Percentiles rank a stretch among this genome's conserved stretches.
These are phyloP conservation scores for Ichneumoninae sp. DNA, from an alignment of 2,888 invertebrate species.

Conservation along the genomic window DNA sequence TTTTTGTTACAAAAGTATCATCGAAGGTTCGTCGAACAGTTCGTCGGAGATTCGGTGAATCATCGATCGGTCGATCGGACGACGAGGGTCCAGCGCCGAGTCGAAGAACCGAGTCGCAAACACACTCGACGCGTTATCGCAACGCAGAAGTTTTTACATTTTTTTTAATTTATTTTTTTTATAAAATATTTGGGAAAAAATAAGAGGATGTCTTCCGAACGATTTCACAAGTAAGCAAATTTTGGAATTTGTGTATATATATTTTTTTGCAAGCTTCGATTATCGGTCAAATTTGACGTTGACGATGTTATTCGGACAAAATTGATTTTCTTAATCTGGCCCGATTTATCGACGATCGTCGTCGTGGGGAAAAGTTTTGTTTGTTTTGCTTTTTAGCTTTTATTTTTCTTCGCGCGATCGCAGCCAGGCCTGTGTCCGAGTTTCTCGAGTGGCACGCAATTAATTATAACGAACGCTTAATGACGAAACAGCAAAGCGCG, in stretches of 20 bases:
- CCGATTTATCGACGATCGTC: no score
- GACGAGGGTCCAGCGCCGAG: conserved; percentile 14
- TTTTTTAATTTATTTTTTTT: not conserved
- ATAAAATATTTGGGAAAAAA: not conserved
- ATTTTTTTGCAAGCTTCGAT: not conserved
- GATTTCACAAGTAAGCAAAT: conserved; percentile 82
- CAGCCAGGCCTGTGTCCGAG: not conserved
- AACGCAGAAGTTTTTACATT: conserved; percentile 9
- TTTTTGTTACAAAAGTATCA: not conserved
- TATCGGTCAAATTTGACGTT: not conserved
- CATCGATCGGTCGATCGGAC: conserved; percentile 21
- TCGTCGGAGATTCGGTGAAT: not conserved
- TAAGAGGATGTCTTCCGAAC: conserved; percentile 79
- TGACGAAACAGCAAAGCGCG: not conserved
- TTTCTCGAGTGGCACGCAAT: conserved; percentile 2
- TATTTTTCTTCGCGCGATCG: not conserved
- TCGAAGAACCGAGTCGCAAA: conserved; percentile 16
- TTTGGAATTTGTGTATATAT: not conserved
- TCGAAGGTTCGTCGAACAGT: not conserved
- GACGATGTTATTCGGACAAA: not conserved
- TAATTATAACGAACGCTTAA: conserved; percentile 7
- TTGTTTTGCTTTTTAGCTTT: not conserved
- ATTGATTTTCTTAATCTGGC: not conserved
- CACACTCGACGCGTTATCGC: conserved; percentile 16
- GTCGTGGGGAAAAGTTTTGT: not conserved